Conservation (phyloP, 2,113 vertebrate species). For the Ailuropoda melanoleuca region DNA sequence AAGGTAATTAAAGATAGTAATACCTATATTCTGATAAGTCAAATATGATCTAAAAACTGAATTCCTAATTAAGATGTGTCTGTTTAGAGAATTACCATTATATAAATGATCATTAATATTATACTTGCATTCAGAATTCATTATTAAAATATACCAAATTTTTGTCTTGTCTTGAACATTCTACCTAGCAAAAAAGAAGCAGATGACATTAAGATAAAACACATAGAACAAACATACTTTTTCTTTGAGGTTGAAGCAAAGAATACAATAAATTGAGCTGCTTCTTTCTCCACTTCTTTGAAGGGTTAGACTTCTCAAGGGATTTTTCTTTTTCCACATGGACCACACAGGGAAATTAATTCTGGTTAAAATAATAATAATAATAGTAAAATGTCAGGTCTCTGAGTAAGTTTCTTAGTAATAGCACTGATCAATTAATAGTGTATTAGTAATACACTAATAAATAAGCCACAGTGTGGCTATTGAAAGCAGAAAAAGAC, state of each 20-base stretch:
- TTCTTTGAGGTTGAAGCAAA: neutral
- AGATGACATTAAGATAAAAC: neutral
- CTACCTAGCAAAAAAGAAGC: neutral
- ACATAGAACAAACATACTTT: neutral
- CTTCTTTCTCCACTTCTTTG: neutral
- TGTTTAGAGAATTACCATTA: neutral
- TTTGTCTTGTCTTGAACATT: neutral
- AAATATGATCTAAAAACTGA: conserved; percentile 12
- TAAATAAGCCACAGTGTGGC: neutral
- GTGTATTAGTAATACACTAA: neutral
- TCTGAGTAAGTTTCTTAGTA: neutral
- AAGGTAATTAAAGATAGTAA: neutral
- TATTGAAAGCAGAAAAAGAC: fast-evolving
- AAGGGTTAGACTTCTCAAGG: neutral
- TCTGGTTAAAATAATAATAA: neutral
- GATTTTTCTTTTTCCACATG: neutral
- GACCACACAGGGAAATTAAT: neutral
- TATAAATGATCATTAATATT: neutral
- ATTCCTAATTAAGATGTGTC: neutral
- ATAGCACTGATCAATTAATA: neutral
- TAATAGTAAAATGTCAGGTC: neutral
- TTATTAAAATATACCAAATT: neutral
- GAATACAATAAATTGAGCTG: neutral
- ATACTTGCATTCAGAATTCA: neutral
- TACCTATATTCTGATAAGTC: neutral